These are phyloP conservation scores for Scaptomyza parva DNA, from an alignment of 2,888 invertebrate species.

Conservation along the genomic window DNA sequence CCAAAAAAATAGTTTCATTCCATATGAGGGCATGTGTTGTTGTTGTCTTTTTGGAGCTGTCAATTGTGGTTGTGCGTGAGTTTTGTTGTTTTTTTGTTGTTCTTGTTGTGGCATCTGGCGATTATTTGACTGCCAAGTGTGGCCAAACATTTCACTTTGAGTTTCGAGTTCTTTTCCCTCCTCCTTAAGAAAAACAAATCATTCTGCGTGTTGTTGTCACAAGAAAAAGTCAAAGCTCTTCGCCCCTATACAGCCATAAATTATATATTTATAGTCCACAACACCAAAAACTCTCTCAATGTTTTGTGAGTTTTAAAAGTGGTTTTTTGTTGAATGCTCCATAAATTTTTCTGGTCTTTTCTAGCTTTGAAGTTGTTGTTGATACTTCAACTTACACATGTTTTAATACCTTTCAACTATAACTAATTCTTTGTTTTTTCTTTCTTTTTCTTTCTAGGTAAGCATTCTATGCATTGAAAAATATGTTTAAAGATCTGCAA, in stretches of 20 bases:
- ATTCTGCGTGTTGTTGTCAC: conserved; percentile 49
- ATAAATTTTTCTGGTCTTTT: conserved; percentile 54
- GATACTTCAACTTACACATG: conserved; percentile 17
- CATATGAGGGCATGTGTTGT: conserved; percentile 44
- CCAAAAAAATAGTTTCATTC: conserved; percentile 3
- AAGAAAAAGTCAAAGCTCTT: conserved; percentile 21
- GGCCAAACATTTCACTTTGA: conserved; percentile 60
- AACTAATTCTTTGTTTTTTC: conserved; percentile 30
- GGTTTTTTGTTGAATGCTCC: background rate
- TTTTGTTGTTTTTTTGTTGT: conserved; percentile 27
- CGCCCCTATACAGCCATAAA: conserved; percentile 60
- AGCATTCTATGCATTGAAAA: conserved; percentile 40
- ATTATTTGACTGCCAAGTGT: conserved; percentile 54
- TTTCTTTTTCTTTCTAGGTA: conserved; percentile 63
- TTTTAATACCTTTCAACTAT: conserved; percentile 2
- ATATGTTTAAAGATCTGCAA: conserved; percentile 1
- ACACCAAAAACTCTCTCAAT: background rate
- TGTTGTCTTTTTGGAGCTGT: conserved; percentile 31
- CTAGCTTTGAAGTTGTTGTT: conserved; percentile 45
- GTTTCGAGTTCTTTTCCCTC: conserved; percentile 14
- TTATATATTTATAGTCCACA: conserved; percentile 62
- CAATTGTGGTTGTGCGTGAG: conserved; percentile 42
- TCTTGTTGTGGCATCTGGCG: conserved; percentile 40
- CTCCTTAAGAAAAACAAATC: conserved; percentile 59
- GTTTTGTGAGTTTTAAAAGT: background rate